These are phyloP conservation scores for Oryzias curvinotus DNA, from an alignment of 2,113 vertebrate genomes.

Conservation along the genomic window DNA sequence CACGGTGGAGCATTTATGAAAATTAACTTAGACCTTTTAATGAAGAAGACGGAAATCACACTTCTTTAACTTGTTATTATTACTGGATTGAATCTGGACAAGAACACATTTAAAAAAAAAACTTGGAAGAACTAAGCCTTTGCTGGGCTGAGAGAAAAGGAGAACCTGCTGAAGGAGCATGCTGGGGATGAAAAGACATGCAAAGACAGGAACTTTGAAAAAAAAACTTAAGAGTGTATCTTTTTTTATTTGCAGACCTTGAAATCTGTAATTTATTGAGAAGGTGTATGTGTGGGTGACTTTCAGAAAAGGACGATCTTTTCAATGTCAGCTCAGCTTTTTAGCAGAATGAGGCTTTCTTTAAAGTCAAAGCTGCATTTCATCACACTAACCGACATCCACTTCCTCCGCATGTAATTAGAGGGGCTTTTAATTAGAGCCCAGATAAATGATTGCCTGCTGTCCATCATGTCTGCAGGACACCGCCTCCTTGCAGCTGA, in stretches of 20 bases:
- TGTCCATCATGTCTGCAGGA: conserved; percentile 31
- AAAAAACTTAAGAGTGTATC: no score
- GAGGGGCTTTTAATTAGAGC: conserved; percentile 58
- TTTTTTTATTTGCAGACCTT: conserved; percentile 35
- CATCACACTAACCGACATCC: conserved; percentile 40
- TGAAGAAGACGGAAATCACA: no score
- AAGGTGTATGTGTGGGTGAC: conserved; percentile 27
- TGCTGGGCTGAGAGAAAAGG: no score
- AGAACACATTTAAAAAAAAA: no score
- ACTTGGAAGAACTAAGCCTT: no score
- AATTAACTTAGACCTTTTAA: no score
- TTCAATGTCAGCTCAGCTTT: conserved; percentile 43
- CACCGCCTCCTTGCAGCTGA: background rate
- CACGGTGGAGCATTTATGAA: no score
- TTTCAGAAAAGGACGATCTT: conserved; percentile 38
- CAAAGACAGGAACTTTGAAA: no score
- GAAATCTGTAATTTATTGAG: conserved; percentile 48
- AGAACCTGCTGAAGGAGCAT: no score
- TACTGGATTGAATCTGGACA: no score
- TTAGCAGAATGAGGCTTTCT: conserved; percentile 44
- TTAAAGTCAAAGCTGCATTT: conserved; percentile 45
- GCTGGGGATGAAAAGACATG: no score
- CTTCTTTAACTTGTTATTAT: no score
- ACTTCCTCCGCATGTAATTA: conserved; percentile 49
- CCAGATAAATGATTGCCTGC: conserved; percentile 38